These are phyloP conservation scores for Amphibalanus amphitrite DNA, from an alignment of 1,140 invertebrate species.

Conservation along the genomic window DNA sequence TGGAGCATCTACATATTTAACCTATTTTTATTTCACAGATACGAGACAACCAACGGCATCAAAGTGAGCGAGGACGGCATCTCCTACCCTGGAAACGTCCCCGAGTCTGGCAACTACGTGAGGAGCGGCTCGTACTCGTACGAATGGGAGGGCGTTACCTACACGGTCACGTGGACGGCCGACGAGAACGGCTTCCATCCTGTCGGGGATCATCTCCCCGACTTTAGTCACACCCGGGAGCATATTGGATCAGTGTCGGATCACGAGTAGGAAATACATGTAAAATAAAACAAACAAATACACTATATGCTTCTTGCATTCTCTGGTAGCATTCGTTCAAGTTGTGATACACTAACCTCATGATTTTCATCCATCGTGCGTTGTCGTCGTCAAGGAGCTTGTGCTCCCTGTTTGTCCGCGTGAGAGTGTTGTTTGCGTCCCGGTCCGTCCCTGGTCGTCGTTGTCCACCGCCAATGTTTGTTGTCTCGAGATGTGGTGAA, in stretches of 20 bases:
- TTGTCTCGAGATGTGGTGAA: too few relatives aligned
- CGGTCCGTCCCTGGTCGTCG: too few relatives aligned
- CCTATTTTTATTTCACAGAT: background rate
- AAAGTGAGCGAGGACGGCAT: background rate
- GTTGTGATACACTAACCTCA: too few relatives aligned
- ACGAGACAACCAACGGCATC: slow-evolving; percentile 2
- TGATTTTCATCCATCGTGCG: too few relatives aligned
- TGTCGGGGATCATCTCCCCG: slow-evolving; percentile 16
- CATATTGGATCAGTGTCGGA: background rate
- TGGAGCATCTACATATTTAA: too few relatives aligned
- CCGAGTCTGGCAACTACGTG: slow-evolving; percentile 11
- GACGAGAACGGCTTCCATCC: slow-evolving; percentile 19
- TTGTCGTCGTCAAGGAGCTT: too few relatives aligned
- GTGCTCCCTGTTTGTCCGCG: too few relatives aligned
- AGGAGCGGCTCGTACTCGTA: slow-evolving; percentile 14
- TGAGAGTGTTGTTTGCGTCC: too few relatives aligned
- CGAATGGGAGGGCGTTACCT: slow-evolving; percentile 16
- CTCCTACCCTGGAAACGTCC: background rate
- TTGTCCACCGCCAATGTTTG: too few relatives aligned
- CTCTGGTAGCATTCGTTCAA: too few relatives aligned
- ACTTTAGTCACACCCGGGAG: slow-evolving; percentile 2
- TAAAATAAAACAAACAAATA: too few relatives aligned
- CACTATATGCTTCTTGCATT: too few relatives aligned
- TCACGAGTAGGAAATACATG: background rate
- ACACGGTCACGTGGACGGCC: slow-evolving; percentile 16